phyloP scores from a whole-genome alignment of 2,888 invertebrate species.

The Thymelicus sylvestris region DNA sequence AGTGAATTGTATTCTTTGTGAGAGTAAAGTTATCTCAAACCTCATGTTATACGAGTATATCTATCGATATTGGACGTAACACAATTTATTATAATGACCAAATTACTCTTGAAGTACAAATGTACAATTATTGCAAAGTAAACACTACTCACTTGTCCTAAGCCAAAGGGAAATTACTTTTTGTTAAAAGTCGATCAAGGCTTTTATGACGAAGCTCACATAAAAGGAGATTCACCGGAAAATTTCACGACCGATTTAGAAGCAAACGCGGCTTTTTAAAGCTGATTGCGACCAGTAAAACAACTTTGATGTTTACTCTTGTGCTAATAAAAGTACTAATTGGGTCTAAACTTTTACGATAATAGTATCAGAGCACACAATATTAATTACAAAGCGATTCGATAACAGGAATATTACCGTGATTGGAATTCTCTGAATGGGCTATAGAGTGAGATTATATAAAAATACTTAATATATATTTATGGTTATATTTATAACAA shows the following conservation, averaged over 20 bases:
- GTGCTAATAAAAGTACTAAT: background rate
- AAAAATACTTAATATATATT: too few relatives aligned
- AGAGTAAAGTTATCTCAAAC: too few relatives aligned
- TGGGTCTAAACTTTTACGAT: background rate
- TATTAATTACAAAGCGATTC: conserved; percentile 2
- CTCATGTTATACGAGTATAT: too few relatives aligned
- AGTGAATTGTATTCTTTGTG: too few relatives aligned
- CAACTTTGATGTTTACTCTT: background rate
- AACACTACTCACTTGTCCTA: conserved; percentile 8
- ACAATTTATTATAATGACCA: too few relatives aligned
- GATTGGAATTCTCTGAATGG: too few relatives aligned
- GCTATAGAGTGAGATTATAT: too few relatives aligned
- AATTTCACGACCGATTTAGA: conserved; percentile 28
- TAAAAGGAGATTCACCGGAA: conserved; percentile 15
- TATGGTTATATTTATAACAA: too few relatives aligned
- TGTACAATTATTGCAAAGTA: background rate
- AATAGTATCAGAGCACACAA: background rate
- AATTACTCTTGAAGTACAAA: background rate
- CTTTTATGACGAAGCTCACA: conserved; percentile 9
- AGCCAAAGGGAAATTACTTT: conserved; percentile 12
- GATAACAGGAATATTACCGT: background rate
- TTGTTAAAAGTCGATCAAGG: conserved; percentile 1
- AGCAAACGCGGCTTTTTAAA: conserved; percentile 24
- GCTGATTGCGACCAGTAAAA: background rate
- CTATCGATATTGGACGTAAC: too few relatives aligned